Evolutionary conservation across 1,140 invertebrate genomes (phyloP).

Genomic region (Meloidogyne hapla): DNA sequence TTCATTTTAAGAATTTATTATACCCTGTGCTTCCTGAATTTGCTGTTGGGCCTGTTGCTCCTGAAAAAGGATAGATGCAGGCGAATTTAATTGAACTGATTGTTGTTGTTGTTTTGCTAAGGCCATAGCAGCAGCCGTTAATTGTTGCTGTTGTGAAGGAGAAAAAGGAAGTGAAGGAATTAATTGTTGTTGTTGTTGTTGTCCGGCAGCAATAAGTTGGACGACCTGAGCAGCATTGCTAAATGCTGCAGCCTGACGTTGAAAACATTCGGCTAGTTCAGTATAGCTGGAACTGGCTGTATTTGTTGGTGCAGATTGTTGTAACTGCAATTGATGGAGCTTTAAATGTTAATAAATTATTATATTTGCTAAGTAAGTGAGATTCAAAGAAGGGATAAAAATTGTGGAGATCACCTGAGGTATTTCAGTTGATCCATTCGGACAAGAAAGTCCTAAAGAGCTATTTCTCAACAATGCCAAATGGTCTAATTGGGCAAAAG

Average conservation of each 20-base stretch:
- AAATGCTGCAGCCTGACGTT: neutral
- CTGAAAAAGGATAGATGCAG: neutral
- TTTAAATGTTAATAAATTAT: neutral
- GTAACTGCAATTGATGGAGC: neutral
- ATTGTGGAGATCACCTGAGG: neutral
- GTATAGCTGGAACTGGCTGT: neutral
- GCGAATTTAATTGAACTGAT: neutral
- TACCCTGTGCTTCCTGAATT: conserved; percentile 1
- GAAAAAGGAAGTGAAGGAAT: neutral
- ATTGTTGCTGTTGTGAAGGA: neutral
- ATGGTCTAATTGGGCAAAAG: neutral
- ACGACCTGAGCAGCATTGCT: neutral
- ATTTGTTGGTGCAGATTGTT: neutral
- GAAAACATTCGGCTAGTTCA: neutral
- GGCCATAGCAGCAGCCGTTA: neutral
- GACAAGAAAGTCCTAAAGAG: neutral
- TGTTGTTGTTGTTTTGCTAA: neutral
- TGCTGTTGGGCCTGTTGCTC: neutral
- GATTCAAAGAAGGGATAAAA: neutral
- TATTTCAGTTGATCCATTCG: neutral
- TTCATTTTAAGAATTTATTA: too few species aligned
- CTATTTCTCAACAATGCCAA: neutral
- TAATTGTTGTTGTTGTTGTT: neutral
- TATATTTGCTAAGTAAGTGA: too few species aligned
- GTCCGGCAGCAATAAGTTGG: neutral